Conservation (phyloP, 2,113 vertebrate species). For the Lynx canadensis region DNA sequence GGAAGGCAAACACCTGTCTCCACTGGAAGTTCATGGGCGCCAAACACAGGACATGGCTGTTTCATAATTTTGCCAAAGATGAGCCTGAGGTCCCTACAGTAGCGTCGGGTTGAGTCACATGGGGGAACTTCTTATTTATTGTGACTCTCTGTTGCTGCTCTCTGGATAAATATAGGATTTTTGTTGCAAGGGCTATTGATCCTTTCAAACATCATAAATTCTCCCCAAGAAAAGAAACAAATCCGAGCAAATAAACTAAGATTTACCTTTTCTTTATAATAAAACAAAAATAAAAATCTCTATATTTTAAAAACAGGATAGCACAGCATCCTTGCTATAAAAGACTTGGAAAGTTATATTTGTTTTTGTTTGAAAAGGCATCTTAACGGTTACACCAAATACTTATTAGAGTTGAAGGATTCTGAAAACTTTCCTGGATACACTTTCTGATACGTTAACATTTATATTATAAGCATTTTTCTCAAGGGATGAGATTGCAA, state of each 20-base stretch:
- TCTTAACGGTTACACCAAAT: not conserved
- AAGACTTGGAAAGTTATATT: not conserved
- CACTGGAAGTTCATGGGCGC: not conserved
- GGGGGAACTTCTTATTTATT: not conserved
- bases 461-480: not conserved
- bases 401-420: not conserved
- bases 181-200: not conserved
- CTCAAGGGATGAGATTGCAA: not conserved
- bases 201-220: slow-evolving; percentile 24
- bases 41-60: accelerated
- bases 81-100: not conserved
- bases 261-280: not conserved
- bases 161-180: not conserved
- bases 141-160: not conserved
- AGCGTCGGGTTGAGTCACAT: accelerated
- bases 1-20: not conserved
- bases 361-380: not conserved
- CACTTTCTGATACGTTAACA: not conserved
- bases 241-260: not conserved
- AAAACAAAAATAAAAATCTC: not conserved
- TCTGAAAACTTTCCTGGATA: not conserved
- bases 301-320: not conserved
- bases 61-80: accelerated
- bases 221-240: slow-evolving; percentile 45
- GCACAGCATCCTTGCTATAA: not conserved